phyloP scores from a whole-genome alignment of 2,113 vertebrate species.

The Chlamydotis undulata region DNA sequence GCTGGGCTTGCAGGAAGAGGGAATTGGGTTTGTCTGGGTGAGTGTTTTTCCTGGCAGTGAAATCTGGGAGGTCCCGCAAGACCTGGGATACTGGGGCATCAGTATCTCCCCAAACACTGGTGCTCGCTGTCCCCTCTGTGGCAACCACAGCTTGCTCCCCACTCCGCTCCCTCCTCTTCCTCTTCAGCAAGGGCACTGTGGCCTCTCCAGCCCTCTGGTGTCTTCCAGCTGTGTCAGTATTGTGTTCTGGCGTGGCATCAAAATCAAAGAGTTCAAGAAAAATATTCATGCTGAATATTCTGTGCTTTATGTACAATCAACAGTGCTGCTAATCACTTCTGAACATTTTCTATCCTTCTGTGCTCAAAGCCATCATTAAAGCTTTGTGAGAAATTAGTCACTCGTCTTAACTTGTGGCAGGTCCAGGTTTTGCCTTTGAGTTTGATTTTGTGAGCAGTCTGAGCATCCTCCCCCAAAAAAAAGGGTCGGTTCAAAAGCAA shows the following conservation, averaged over 20 bases:
- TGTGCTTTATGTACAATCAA: background rate
- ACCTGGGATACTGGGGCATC: background rate
- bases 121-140: background rate
- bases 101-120: background rate
- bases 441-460: background rate
- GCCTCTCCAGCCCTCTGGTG: background rate
- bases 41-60: background rate
- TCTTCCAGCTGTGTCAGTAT: background rate
- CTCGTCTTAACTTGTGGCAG: background rate
- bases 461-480: background rate
- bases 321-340: background rate
- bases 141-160: background rate
- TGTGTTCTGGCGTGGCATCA: accelerated
- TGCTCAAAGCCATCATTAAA: constrained; percentile 1
- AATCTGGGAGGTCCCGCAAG: background rate
- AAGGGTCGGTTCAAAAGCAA: background rate
- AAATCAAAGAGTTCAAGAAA: background rate
- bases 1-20: background rate
- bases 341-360: background rate
- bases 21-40: background rate
- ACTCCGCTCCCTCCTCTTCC: background rate
- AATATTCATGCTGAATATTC: background rate
- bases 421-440: background rate
- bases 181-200: accelerated
- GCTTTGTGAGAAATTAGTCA: background rate